phyloP scores from a whole-genome alignment of 2,113 vertebrate species.

The Aptenodytes forsteri region DNA sequence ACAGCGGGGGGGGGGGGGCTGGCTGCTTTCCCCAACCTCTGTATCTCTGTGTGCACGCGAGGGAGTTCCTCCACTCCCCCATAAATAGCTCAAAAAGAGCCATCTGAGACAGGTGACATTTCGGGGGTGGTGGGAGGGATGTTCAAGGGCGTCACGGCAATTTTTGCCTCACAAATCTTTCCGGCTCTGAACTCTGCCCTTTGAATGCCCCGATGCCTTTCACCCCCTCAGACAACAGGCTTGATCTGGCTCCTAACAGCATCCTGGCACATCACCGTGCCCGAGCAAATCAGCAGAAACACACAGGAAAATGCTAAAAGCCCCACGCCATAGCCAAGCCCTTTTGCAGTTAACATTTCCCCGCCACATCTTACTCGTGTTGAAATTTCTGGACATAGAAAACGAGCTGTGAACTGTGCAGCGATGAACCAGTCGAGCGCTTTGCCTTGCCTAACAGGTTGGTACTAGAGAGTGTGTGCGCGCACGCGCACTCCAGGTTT shows the following conservation, averaged over 20 bases:
- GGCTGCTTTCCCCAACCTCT: background rate
- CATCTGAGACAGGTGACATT: background rate
- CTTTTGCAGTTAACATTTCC: background rate
- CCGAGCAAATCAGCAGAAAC: background rate
- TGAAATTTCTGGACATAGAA: too few relatives aligned
- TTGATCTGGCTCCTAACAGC: too few relatives aligned
- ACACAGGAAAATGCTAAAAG: rapidly evolving
- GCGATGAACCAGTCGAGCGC: rapidly evolving
- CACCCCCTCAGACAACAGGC: background rate
- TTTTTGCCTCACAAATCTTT: too few relatives aligned
- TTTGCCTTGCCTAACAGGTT: too few relatives aligned
- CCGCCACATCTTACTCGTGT: too few relatives aligned
- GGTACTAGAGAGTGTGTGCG: background rate
- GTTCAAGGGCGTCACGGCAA: background rate
- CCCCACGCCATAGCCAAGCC: background rate
- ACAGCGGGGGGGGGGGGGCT: too few relatives aligned
- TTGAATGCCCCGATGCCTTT: rapidly evolving
- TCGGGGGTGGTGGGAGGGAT: background rate
- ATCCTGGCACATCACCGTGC: background rate
- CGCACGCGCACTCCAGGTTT: rapidly evolving
- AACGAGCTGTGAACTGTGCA: too few relatives aligned
- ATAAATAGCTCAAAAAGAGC: background rate
- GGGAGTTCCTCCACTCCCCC: background rate
- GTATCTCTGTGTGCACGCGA: background rate
- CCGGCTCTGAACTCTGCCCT: too few relatives aligned